Base-by-base conservation (phyloP, 2,797 vertebrate genomes). In the Acridotheres tristis region DNA sequence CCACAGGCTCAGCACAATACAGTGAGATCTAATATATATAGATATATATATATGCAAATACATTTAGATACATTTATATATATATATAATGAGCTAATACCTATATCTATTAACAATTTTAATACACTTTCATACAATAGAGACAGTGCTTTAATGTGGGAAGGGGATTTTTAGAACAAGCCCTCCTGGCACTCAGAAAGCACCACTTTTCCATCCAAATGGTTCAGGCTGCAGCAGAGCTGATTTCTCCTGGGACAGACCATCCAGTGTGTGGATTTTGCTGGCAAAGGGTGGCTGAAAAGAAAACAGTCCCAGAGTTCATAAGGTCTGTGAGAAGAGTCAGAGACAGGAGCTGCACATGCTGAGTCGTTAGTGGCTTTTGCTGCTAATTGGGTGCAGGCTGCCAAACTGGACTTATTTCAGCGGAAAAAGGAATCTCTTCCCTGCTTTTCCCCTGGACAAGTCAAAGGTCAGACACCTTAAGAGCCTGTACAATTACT, bases 261-360 rank as follows among this genome's bases (percentile, higher is more conserved):
- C 57, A 86, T 63, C 47, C 81, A 14, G 26, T 6, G 51, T 27
- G 38, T 45, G 40, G 69, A 82, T 76, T 73, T 69, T 54, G 68
- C 57, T 18, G 27, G 58, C 9, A 5, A 85, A 81, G 29, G 38
- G 53, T 34, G 69, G 57, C 62, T 91, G 85, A 61, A 85, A 93
- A 85, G 75, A 84, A 96, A 94, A 92, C 29, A 85, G 59, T 26
- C 59, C 38, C 62, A 54, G 89, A 75, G 89, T 88, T 94, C 85
- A 89, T 3, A 16, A 59, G 91, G 89, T 85, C 95, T 88, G 88
- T 81, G 85, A 93, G 96, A 94, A 85, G 91, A 88, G 73, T 65
- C 0, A 3, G 66, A 74, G 82, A 89, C 87, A 0, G 1, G 75
- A 89, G 91, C 83, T 78, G 96, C 73, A 81, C 89, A 94, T 68